phyloP scores from a whole-genome alignment of 2,797 vertebrate genomes.

The Trematomus bernacchii region DNA sequence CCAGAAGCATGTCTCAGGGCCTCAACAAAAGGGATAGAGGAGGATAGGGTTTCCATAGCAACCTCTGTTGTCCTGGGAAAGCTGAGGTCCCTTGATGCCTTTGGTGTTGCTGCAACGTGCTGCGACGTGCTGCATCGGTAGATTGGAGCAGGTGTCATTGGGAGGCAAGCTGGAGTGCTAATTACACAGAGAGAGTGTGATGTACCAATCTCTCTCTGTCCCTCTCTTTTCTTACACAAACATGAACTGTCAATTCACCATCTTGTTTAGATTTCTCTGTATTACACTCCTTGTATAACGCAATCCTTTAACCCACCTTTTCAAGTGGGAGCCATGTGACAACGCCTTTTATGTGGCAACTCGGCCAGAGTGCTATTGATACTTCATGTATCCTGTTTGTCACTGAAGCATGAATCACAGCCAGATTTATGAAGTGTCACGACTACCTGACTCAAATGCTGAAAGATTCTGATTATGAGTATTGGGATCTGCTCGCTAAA shows the following conservation, averaged over 20 bases:
- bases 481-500: neutral
- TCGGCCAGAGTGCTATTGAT: constrained; percentile 34
- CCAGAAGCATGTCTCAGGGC: constrained; percentile 45
- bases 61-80: constrained; percentile 69
- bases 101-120: constrained; percentile 54
- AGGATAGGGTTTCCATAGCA: constrained; percentile 76
- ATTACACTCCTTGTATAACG: constrained; percentile 31
- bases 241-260: constrained; percentile 38
- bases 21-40: constrained; percentile 53
- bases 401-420: constrained; percentile 43
- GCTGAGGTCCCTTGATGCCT: constrained; percentile 52
- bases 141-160: constrained; percentile 70
- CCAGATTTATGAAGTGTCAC: constrained; percentile 17
- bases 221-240: constrained; percentile 25
- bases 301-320: constrained; percentile 37
- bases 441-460: neutral
- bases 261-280: constrained; percentile 49
- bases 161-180: constrained; percentile 71
- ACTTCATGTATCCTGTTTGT: constrained; percentile 26
- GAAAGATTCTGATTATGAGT: neutral
- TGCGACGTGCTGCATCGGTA: constrained; percentile 49
- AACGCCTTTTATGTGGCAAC: constrained; percentile 43
- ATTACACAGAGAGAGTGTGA: constrained; percentile 71
- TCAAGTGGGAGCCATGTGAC: constrained; percentile 25
- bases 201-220: constrained; percentile 38